phyloP scores from a whole-genome alignment of 2,113 vertebrate species.

The Cheirogaleus medius region DNA sequence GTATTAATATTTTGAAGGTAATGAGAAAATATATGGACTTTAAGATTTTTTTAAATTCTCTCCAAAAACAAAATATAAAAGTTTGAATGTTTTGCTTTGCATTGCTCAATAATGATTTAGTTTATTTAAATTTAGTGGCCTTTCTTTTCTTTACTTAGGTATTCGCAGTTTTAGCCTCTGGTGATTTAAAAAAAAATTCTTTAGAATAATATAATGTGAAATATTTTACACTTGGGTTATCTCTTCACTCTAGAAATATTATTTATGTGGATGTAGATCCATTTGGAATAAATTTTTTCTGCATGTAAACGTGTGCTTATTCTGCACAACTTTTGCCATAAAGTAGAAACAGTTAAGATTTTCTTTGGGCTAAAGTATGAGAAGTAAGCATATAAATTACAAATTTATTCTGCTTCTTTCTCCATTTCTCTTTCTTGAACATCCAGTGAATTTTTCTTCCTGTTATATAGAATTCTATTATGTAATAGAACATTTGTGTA shows the following conservation, averaged over 20 bases:
- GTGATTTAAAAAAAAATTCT: background rate
- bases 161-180: background rate
- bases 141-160: background rate
- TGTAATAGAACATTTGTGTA: background rate
- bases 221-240: background rate
- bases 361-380: background rate
- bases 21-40: background rate
- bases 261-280: background rate
- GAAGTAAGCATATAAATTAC: background rate
- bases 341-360: constrained; percentile 1
- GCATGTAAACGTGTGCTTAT: background rate
- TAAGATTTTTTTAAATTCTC: background rate
- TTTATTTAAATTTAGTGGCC: background rate
- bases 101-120: background rate
- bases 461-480: background rate
- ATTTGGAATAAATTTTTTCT: background rate
- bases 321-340: constrained; percentile 15
- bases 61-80: background rate
- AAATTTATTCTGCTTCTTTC: background rate
- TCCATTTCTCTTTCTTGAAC: background rate
- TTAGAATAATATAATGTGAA: background rate
- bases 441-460: background rate
- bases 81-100: background rate
- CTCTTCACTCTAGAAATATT: background rate
- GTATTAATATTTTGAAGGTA: background rate